Evolutionary conservation across 2,797 vertebrate genomes (phyloP).

Genomic region (Silurus lanzhouensis): DNA sequence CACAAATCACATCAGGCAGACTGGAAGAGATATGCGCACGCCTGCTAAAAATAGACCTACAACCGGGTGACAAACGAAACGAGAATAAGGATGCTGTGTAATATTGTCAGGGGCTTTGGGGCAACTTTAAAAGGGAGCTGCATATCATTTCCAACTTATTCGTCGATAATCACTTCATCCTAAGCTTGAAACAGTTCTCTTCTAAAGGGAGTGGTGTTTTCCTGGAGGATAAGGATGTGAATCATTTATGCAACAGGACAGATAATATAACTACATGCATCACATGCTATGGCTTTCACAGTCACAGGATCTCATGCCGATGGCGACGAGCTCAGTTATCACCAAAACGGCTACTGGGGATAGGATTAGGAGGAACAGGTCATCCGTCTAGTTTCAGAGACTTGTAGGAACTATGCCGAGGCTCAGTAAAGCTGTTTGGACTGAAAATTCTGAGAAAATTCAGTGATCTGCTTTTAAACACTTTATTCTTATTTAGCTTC

Average conservation of each 20-base stretch:
- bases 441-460: neutral
- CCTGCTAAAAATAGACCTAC: neutral
- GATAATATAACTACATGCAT: neutral
- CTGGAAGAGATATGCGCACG: constrained; percentile 15
- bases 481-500: neutral
- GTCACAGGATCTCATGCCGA: neutral
- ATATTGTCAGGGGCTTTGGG: neutral
- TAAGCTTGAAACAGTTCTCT: neutral
- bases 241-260: neutral
- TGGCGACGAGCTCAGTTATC: no score
- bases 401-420: neutral
- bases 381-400: neutral
- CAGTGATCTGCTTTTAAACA: neutral
- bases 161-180: neutral
- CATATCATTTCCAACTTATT: neutral
- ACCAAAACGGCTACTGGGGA: neutral
- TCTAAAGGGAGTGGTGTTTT: neutral
- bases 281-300: neutral
- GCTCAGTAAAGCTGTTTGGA: neutral
- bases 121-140: neutral
- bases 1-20: neutral
- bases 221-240: neutral
- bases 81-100: neutral
- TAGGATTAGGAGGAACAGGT: neutral
- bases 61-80: neutral